phyloP scores from a whole-genome alignment of 2,888 invertebrate species.

The Koerneria pararmatus region DNA sequence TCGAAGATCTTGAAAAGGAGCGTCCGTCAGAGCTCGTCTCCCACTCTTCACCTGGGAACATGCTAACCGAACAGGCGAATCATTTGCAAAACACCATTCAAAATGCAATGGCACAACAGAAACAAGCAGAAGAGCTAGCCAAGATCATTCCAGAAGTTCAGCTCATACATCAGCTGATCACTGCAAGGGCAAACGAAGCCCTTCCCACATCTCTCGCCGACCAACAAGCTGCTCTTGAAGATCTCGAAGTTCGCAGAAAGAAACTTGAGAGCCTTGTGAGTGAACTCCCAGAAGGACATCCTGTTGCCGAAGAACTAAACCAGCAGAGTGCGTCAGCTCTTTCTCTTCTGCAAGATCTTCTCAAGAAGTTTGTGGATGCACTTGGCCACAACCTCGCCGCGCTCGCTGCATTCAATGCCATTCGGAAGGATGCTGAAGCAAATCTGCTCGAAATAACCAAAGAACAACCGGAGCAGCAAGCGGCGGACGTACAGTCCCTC shows the following conservation, averaged over 20 bases:
- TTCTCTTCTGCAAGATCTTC: constrained; percentile 22
- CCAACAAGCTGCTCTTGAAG: constrained; percentile 34
- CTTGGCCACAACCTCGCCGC: constrained; percentile 21
- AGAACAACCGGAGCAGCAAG: constrained; percentile 12
- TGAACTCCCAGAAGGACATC: constrained; percentile 12
- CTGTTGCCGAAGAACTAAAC: constrained; percentile 34
- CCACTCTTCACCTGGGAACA: constrained; percentile 1
- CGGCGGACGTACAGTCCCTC: constrained; percentile 10
- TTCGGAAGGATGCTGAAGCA: constrained; percentile 21
- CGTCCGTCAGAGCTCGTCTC: constrained; percentile 9
- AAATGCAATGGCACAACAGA: constrained; percentile 31
- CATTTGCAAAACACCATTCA: too few species aligned
- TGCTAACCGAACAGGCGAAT: constrained; percentile 10
- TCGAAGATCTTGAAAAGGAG: constrained; percentile 5
- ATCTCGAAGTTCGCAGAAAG: constrained; percentile 31
- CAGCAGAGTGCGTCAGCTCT: constrained; percentile 38
- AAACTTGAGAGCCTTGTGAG: constrained; percentile 33
- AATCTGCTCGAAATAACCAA: constrained; percentile 25
- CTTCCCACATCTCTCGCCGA: constrained; percentile 32
- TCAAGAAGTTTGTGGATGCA: constrained; percentile 19
- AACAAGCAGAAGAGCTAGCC: constrained; percentile 29
- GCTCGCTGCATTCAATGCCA: constrained; percentile 18
- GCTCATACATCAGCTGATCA: constrained; percentile 28
- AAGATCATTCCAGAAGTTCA: constrained; percentile 33
- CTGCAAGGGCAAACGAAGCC: constrained; percentile 15